Percentiles rank a stretch among this genome's conserved stretches.
Conservation (phyloP, 2,113 vertebrate genomes). For the Otis tarda region DNA sequence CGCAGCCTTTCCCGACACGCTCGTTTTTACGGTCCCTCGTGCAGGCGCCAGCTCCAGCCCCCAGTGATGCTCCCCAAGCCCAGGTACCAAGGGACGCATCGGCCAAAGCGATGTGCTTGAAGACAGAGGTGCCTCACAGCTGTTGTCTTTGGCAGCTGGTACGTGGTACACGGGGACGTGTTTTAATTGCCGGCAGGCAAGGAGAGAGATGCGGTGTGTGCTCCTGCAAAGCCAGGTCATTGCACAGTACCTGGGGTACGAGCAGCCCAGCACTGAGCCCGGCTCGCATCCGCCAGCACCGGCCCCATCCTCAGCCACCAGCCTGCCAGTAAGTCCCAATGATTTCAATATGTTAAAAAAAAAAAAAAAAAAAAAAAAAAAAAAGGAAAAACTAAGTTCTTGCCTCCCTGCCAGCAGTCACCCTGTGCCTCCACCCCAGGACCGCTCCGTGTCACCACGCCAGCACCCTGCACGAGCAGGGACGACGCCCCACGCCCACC, state of each 20-base stretch:
- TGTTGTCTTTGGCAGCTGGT: background rate
- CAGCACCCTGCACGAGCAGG: background rate
- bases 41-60: background rate
- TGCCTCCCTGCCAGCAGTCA: background rate
- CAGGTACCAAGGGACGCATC: rapidly evolving
- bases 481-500: background rate
- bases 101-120: rapidly evolving
- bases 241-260: rapidly evolving
- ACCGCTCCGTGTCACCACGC: rapidly evolving
- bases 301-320: background rate
- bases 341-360: background rate
- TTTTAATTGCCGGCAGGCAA: background rate
- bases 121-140: background rate
- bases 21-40: background rate
- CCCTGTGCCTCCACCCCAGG: background rate
- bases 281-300: rapidly evolving
- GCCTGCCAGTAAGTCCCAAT: background rate
- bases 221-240: background rate
- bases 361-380: background rate
- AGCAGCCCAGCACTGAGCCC: background rate
- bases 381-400: background rate
- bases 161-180: rapidly evolving
- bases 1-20: background rate
- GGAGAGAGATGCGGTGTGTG: background rate
- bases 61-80: background rate